Evolutionary conservation across 2,113 vertebrate species (phyloP), one percentile per base, ranked within the genome.

Genomic region (Oriolus oriolus): DNA sequence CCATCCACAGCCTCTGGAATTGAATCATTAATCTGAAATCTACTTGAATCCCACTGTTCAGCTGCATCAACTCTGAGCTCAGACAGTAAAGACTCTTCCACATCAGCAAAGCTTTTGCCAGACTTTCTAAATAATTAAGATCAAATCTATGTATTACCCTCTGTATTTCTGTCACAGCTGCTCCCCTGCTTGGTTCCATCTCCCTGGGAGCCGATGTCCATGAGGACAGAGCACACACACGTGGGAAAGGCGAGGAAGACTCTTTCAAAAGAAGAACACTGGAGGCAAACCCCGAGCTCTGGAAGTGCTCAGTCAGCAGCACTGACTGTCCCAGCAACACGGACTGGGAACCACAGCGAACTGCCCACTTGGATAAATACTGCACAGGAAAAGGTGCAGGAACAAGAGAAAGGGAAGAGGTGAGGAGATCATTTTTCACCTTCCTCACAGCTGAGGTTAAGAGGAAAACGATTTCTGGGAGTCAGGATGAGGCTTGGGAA

Each of bases 11-110:
- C 20, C 50, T 44, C 65, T 87, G 69, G 63, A 64, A 41, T 17
- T 13, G 59, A 60, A 49, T 26, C 57, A 89, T 86, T 92, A 8
- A 68, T 95, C 86, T 86, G 44, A 81, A 60, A 89, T 83, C 33
- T 16, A 21, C 12, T 37, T 68, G 61, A 82, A 81, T n/a, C 73
- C 39, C 89, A 20, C 30, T 68, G 50, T 42, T 64, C 12, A 42
- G 70, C 1, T 65, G 33, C 73, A 59, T 80, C 64, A 77, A 5
- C 17, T 54, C 78, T 10, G 24, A 81, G 18, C 54, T 79, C 75
- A 70, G 22, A 56, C 60, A 2, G 20, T 33, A 74, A 83, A 81
- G 60, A 20, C 33, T 54, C 13, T 42, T 84, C 59, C 50, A 22
- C 39, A 65, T 39, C 28, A 22, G 33, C 24, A 69, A 70, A 80